Evolutionary conservation across 2,113 vertebrate species (phyloP), one percentile per base, ranked within the genome.

Genomic region (Saimiri boliviensis): DNA sequence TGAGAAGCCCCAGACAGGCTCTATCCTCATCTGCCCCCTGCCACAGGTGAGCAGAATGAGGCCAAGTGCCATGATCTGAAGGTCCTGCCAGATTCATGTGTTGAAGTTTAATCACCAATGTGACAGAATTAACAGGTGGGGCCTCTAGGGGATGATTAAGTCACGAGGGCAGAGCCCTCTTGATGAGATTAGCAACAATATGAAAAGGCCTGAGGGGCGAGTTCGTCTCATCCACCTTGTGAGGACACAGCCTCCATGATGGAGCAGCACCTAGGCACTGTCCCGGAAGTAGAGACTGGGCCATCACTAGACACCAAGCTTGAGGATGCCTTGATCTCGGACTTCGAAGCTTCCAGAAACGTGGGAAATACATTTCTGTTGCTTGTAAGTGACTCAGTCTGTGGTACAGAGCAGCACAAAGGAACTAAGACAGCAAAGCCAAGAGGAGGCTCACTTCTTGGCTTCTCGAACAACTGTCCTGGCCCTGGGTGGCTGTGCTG

Each of bases 401-500:
- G 19, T 10, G 17, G 17, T 49, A 47, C 19, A 42, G 6, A 37
- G 52, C 56, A 49, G 81, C 40, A 92, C 56, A 37, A 47, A 21
- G 25, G 21, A 32, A 49, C 54, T 20, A 58, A 58, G 30, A 37
- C 52, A 40, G 16, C 32, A 37, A 19, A 47, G 52, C 9, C 47
- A 11, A 12, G 35, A 63, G 45, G 40, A 66, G 60, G 20, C 13
- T 42, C 23, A 14, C 49, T 58, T 71, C 35, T 37, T 14, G 32
- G 63, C 4, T 37, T 52, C 63, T 74, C 0, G 2, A 32, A 32
- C 5, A 9, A 19, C 14, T 3, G 21, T 19, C 21, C 66, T 52
- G 40, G 63, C 25, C 47, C 49, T 20, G 35, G 52, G 27, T 70
- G 52, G 71, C 70, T 54, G 25, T 19, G 66, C 23, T 68, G 37